These are phyloP conservation scores for Saturnia pavonia DNA, from an alignment of 2,888 invertebrate genomes.

Conservation along the genomic window DNA sequence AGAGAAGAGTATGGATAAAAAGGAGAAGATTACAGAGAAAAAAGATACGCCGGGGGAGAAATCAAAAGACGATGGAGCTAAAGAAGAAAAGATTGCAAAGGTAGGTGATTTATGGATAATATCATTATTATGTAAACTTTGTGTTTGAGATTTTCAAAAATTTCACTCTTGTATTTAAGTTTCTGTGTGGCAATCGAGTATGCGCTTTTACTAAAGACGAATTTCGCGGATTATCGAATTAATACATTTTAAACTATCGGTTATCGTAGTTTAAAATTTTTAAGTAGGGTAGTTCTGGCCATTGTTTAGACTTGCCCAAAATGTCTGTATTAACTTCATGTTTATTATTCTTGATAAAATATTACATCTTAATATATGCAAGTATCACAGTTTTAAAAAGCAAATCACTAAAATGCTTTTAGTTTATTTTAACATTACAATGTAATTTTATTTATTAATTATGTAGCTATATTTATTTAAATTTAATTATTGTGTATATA, in stretches of 20 bases:
- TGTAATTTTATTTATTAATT: too few species aligned
- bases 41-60: slow-evolving; percentile 35
- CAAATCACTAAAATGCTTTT: not conserved
- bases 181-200: slow-evolving; percentile 13
- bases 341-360: not conserved
- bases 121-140: not conserved
- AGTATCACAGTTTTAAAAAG: not conserved
- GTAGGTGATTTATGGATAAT: slow-evolving; percentile 36
- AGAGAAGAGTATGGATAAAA: slow-evolving; percentile 31
- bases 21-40: slow-evolving; percentile 32
- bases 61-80: slow-evolving; percentile 42
- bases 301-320: not conserved
- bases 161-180: not conserved
- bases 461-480: not conserved
- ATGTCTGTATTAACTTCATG: not conserved
- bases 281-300: not conserved
- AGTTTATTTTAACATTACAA: not conserved
- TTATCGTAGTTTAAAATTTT: not conserved
- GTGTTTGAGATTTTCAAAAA: not conserved
- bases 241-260: not conserved
- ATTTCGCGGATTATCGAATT: not conserved
- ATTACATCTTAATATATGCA: not conserved
- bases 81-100: slow-evolving; percentile 58
- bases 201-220: slow-evolving; percentile 5
- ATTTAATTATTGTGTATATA: not conserved